A percentile compares a stretch with the other conserved stretches of the same genome.
Evolutionary conservation across 1,140 invertebrate genomes (phyloP).

Genomic region (Elymnias hypermnestra): DNA sequence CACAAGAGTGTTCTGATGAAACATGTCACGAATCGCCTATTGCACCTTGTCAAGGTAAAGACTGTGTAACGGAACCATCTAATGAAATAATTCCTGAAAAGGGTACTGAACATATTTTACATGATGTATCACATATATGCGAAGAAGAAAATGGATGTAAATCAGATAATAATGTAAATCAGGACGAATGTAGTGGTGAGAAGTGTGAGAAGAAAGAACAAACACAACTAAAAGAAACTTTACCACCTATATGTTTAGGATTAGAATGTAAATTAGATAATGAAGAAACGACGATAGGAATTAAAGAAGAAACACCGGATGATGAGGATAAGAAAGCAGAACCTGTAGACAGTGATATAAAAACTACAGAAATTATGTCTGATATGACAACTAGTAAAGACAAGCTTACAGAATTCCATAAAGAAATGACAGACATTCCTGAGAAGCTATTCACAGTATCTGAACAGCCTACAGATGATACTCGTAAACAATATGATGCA

Average conservation of each 20-base stretch:
- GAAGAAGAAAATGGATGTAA: constrained; percentile 26
- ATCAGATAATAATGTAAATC: constrained; percentile 16
- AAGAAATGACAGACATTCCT: neutral
- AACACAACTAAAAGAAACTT: constrained; percentile 24
- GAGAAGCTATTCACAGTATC: neutral
- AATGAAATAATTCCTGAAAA: constrained; percentile 20
- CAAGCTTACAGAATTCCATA: neutral
- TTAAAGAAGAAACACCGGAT: constrained; percentile 2
- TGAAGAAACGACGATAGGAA: neutral
- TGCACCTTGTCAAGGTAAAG: constrained; percentile 35
- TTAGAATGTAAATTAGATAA: constrained; percentile 23
- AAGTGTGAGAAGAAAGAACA: constrained; percentile 44
- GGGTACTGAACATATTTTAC: constrained; percentile 6
- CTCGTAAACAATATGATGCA: neutral
- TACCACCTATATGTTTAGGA: constrained; percentile 29
- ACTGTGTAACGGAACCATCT: constrained; percentile 20
- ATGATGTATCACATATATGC: constrained; percentile 9
- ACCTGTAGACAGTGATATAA: neutral
- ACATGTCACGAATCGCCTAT: constrained; percentile 31
- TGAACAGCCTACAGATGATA: neutral
- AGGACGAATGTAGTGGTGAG: constrained; percentile 41
- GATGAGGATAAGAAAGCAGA: neutral
- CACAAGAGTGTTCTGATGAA: constrained; percentile 18
- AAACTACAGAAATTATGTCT: neutral
- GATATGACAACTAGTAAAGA: neutral